Conservation (phyloP, 2,888 invertebrate genomes). For the Bhutanitis thaidina region DNA sequence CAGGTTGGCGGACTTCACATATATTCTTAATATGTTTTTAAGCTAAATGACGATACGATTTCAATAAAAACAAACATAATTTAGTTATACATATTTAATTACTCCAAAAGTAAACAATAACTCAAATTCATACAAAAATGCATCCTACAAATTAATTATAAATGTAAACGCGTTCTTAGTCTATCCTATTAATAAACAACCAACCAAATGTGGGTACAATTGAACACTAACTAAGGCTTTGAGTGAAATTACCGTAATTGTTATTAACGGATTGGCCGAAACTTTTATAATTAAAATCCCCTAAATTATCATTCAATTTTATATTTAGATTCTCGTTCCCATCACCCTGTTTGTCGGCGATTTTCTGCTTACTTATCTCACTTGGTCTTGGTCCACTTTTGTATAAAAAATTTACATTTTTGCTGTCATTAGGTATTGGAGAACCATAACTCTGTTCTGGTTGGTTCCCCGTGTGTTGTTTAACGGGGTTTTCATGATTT, state of each 20-base stretch:
- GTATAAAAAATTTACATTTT: not conserved
- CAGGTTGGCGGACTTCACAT: no score
- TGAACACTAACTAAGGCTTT: not conserved
- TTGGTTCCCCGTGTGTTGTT: not conserved
- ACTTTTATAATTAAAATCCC: slow-evolving; percentile 7
- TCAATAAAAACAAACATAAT: no score
- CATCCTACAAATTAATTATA: no score
- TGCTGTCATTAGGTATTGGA: not conserved
- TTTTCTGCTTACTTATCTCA: slow-evolving; percentile 1
- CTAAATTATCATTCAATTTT: slow-evolving; percentile 2
- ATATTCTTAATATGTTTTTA: no score
- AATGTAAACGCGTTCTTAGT: no score
- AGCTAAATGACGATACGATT: no score
- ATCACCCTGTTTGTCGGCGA: slow-evolving; percentile 7
- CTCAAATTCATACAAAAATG: no score
- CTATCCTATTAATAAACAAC: no score
- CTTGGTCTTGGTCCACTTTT: not conserved
- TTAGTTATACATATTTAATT: no score
- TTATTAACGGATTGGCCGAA: not conserved
- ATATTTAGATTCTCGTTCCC: slow-evolving; percentile 6
- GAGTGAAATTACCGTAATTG: slow-evolving; percentile 10
- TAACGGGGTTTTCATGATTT: not conserved
- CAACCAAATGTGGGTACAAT: no score
- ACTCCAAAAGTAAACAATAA: no score
- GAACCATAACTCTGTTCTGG: not conserved